Evolutionary conservation across 2,888 invertebrate genomes (phyloP).

Genomic region (Callosobruchus maculatus): DNA sequence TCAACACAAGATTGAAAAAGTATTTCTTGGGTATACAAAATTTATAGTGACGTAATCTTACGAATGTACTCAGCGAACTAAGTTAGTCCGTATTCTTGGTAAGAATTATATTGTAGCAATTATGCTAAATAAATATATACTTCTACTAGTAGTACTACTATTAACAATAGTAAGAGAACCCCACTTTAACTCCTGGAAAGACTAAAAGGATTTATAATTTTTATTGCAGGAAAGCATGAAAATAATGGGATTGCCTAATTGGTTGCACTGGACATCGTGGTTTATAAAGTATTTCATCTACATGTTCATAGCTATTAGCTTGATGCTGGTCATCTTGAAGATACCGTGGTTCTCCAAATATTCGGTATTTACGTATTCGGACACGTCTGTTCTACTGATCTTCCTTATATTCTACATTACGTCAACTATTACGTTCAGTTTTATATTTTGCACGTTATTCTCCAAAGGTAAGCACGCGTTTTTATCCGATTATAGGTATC

Average conservation of each 20-base stretch:
- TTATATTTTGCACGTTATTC: slow-evolving; percentile 77
- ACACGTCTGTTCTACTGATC: slow-evolving; percentile 64
- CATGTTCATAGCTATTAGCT: slow-evolving; percentile 57
- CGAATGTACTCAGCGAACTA: too few relatives aligned
- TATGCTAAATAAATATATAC: too few relatives aligned
- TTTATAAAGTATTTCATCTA: slow-evolving; percentile 72
- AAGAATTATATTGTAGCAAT: too few relatives aligned
- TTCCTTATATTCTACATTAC: slow-evolving; percentile 69
- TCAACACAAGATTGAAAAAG: too few relatives aligned
- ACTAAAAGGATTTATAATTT: not conserved
- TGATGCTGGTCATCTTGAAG: slow-evolving; percentile 57
- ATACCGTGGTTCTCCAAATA: slow-evolving; percentile 44
- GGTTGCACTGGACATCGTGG: slow-evolving; percentile 45
- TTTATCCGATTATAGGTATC: too few relatives aligned
- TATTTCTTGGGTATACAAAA: too few relatives aligned
- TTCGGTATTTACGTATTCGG: slow-evolving; percentile 67
- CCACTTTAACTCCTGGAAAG: too few relatives aligned
- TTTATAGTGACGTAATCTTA: too few relatives aligned
- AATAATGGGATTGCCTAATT: not conserved
- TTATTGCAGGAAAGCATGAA: not conserved
- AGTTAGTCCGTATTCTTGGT: too few relatives aligned
- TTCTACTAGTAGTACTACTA: too few relatives aligned
- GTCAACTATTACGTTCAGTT: slow-evolving; percentile 71
- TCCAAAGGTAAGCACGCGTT: slow-evolving; percentile 59
- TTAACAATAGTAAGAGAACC: too few relatives aligned